Percentiles rank a stretch among this genome's conserved stretches.
Evolutionary conservation across 2,113 vertebrate genomes (phyloP).

Genomic region (Trochalopteron elliotii): DNA sequence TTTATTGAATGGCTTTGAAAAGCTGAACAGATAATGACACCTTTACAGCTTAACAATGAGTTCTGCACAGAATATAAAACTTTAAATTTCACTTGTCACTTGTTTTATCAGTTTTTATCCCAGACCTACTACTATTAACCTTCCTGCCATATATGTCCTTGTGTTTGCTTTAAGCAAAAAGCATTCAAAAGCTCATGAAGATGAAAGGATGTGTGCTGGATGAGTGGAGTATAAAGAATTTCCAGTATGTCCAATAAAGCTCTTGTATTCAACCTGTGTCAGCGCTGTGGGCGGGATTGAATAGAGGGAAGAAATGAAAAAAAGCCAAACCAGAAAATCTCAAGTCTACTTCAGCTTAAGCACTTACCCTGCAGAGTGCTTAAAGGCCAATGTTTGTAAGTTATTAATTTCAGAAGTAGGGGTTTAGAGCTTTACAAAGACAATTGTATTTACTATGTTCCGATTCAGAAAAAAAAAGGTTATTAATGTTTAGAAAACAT

Average conservation of each 20-base stretch:
- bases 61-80: not conserved
- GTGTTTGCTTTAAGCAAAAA: not conserved
- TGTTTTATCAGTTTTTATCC: not conserved
- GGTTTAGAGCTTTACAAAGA: not conserved
- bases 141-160: not conserved
- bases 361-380: not conserved
- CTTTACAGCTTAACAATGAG: not conserved
- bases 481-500: not conserved
- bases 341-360: not conserved
- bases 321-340: not conserved
- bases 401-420: not conserved
- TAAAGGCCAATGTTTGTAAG: not conserved
- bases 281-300: not conserved
- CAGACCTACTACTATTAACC: not conserved
- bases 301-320: not conserved
- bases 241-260: not conserved
- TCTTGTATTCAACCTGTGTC: not conserved
- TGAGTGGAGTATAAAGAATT: not conserved
- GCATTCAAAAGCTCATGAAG: not conserved
- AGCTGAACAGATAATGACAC: not conserved
- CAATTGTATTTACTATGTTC: not conserved
- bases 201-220: not conserved
- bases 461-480: not conserved
- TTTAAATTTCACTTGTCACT: not conserved
- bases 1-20: not conserved